Evolutionary conservation across 2,113 vertebrate genomes (phyloP), one percentile per base, ranked within the genome.

Genomic region (Spea bombifrons): DNA sequence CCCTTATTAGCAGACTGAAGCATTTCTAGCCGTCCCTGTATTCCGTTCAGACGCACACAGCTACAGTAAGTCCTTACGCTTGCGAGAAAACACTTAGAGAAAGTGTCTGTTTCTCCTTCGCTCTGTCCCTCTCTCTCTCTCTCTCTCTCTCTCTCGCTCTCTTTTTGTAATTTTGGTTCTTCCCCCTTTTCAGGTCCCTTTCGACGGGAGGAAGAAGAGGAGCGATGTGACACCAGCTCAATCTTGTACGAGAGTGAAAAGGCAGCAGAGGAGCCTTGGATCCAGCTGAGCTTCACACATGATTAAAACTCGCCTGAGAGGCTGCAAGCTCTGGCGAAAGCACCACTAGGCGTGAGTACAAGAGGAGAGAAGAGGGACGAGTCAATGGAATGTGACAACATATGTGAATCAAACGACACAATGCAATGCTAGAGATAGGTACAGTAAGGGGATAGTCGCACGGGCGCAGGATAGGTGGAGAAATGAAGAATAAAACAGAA

Each of bases 1-100:
- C 94, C 94, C 93, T 95, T 94, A 90, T 91, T 93, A 91, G 91
- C 93, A 84, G 93, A 86, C 88, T 95, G 96, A 94, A 97, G 96
- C 96, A 98, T 98, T 84, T 93, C 95, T 91, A 91, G 88, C 90
- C 87, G 87, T 87, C 88, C 91, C 88, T 91, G 85, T 92, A 90
- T 86, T 88, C 90, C 90, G 91, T 88, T 88, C 93, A 88, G 84
- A 90, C 90, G 87, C 66, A 88, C 88, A 86, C 86, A 75, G 84
- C 88, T 83, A 74, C 78, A 61, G 77, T 73, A 88, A 88, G 86
- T 88, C 88, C 90, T 71, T 46, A 46, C 75, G 66, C 84, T 84
- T 68, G 84, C 83, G 66, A 85, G 85, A 88, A 91, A 91, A 89
- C 73, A 88, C 90, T 90, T 89, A 87, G 84, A 82, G 88, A 87